Base-by-base conservation (phyloP, 2,888 invertebrate genomes). In the Tachystola acroxantha region DNA sequence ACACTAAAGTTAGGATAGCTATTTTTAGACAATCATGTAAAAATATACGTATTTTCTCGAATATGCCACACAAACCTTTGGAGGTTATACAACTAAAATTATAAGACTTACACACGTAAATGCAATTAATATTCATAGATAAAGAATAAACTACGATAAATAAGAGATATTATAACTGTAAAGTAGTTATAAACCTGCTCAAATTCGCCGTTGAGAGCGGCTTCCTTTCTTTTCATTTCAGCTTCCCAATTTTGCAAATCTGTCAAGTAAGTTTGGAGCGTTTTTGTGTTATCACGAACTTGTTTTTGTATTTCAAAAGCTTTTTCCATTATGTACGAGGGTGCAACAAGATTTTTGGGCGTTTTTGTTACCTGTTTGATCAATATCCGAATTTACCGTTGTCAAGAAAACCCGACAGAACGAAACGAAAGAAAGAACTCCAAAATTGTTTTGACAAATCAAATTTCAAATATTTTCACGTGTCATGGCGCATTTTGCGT, bases 161-260 rank as follows among this genome's bases (percentile, higher is more conserved):
- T 25, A 30, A 34, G 10, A 40, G 19, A 35, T 34, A 42, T 30
- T 19, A 27, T 27, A 27, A 27, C 27, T 10, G 28, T 11, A 10
- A 34, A 16, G 34, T 31, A 38, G 33, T 35, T 22, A 36, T 37
- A 53, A 81, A 87, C 87, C 87, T 87, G 81, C 66, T 79, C 85
- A 51, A 70, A 76, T 57, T 71, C 75, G 50, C 80, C 82, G 48
- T 73, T 77, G 46, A 91, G 61, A 53, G 89, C 88, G 40, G 85
- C 75, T 50, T 94, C 93, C 77, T 92, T 92, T 45, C 89, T 84
- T 77, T 91, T 92, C 91, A 93, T 93, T 67, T 92, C 91, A 34
- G 87, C 74, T 56, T 92, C 92, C 92, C 92, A 93, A 64, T 86
- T 88, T 67, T 91, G 89, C 60, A 95, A 79, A 63, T 94, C 95